These are phyloP conservation scores for Prionace glauca DNA, from an alignment of 2,797 vertebrate genomes.

Conservation along the genomic window DNA sequence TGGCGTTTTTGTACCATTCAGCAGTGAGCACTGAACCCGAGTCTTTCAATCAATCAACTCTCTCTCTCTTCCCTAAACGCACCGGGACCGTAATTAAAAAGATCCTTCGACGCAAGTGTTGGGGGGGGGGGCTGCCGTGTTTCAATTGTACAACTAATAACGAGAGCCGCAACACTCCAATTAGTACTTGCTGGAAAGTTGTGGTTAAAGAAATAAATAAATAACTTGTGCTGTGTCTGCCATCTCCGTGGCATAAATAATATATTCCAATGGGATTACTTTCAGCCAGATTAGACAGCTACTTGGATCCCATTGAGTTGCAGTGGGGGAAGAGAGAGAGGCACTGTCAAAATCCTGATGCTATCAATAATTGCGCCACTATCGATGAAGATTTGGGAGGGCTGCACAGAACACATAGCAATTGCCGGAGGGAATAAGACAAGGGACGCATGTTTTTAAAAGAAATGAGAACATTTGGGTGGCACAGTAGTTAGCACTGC, in stretches of 20 bases:
- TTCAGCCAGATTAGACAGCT: background rate
- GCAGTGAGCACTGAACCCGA: background rate
- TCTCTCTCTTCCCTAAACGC: background rate
- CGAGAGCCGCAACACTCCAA: background rate
- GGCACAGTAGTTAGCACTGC: too few relatives aligned
- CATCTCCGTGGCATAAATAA: background rate
- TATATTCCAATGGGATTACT: slow-evolving; percentile 26
- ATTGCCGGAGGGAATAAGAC: background rate
- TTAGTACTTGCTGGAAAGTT: slow-evolving; percentile 4
- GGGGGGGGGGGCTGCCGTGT: too few relatives aligned
- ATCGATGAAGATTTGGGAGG: background rate
- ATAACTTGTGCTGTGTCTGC: background rate
- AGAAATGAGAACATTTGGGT: too few relatives aligned
- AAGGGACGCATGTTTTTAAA: too few relatives aligned
- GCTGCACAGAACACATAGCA: too few relatives aligned
- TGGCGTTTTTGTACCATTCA: background rate
- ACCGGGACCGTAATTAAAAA: background rate
- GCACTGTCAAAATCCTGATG: background rate
- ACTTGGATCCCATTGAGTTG: background rate
- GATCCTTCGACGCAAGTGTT: background rate
- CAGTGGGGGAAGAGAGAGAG: too few relatives aligned
- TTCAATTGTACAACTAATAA: background rate
- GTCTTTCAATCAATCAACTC: background rate
- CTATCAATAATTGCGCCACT: background rate
- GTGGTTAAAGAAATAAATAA: background rate